These are phyloP conservation scores for Nipponia nippon DNA, from an alignment of 2,113 vertebrate genomes.

Conservation along the genomic window DNA sequence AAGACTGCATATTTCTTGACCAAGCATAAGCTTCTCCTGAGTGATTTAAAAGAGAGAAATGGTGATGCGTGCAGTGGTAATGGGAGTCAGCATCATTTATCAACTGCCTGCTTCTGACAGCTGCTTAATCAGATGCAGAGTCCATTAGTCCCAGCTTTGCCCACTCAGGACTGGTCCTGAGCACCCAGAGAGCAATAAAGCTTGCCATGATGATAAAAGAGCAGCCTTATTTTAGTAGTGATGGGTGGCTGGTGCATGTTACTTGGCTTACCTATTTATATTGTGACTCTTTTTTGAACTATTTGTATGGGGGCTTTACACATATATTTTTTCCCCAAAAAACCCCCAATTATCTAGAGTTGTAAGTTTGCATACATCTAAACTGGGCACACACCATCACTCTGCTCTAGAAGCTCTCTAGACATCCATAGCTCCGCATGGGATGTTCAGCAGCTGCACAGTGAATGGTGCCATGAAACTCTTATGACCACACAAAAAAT, in stretches of 20 bases:
- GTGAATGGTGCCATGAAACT: not conserved
- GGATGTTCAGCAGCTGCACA: not conserved
- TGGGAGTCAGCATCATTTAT: not conserved
- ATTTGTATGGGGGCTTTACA: not conserved
- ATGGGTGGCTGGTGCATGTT: not conserved
- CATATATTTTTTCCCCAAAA: accelerated
- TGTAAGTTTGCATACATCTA: not conserved
- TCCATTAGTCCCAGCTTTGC: not conserved
- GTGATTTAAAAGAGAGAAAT: not conserved
- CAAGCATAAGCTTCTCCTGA: not conserved
- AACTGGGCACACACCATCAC: accelerated
- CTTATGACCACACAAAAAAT: not conserved
- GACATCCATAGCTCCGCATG: not conserved
- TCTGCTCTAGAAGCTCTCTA: not conserved
- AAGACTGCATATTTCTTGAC: not conserved
- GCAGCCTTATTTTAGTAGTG: not conserved
- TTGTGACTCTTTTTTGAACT: not conserved
- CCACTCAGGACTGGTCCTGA: not conserved
- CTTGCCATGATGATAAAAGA: not conserved
- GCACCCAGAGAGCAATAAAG: not conserved
- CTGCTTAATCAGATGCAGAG: not conserved
- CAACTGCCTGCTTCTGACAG: not conserved
- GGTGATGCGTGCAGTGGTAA: not conserved
- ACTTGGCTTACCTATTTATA: not conserved
- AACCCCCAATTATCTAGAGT: accelerated